Percentiles rank a stretch among this genome's conserved stretches.
These are phyloP conservation scores for Phoebastria nigripes DNA, from an alignment of 2,797 vertebrate species.

Conservation along the genomic window DNA sequence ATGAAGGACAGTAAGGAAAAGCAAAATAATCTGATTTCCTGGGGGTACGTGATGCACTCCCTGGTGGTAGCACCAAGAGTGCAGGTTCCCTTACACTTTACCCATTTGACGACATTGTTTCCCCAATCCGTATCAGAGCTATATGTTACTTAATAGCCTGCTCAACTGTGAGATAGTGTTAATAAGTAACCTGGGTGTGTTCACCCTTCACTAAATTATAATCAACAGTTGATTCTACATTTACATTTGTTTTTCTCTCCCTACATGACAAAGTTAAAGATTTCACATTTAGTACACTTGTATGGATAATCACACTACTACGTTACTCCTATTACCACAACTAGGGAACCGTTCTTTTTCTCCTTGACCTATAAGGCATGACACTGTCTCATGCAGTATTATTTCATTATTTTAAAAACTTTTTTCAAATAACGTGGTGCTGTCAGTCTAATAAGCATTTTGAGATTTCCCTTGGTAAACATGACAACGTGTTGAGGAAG, in stretches of 20 bases:
- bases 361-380: background rate
- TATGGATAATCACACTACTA: background rate
- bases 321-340: background rate
- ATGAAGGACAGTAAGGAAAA: background rate
- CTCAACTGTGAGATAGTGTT: background rate
- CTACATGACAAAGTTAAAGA: background rate
- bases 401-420: background rate
- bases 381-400: background rate
- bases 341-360: background rate
- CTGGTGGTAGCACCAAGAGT: background rate
- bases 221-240: background rate
- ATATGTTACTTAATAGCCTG: background rate
- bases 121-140: background rate
- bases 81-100: background rate
- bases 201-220: background rate
- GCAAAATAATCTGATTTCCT: background rate
- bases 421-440: fast-evolving
- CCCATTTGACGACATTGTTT: background rate
- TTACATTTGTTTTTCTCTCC: background rate
- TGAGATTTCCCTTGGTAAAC: background rate
- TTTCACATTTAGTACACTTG: background rate
- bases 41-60: background rate
- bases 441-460: background rate
- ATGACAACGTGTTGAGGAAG: background rate
- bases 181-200: background rate